Evolutionary conservation across 2,797 vertebrate genomes (phyloP), one percentile per base, ranked within the genome.

Genomic region (Mormyrops attenuatus): DNA sequence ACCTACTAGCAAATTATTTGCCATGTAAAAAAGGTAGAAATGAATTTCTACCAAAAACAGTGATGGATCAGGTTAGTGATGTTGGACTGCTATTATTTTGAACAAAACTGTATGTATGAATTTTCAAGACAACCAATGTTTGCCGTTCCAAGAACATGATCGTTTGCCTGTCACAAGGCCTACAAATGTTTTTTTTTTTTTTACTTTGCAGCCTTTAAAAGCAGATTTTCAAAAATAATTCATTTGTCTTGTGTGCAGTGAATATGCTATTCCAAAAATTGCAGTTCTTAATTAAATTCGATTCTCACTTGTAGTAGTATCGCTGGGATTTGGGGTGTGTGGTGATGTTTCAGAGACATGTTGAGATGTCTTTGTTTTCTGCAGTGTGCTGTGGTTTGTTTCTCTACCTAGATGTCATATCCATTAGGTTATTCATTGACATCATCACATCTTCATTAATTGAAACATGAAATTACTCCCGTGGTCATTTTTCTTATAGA

Each of bases 401-500:
- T 95, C 96, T 93, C 96, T 95, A 94, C 94, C 95, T 94, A 91
- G 9, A 26, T 26, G 11, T 85, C n/a, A 15, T 44, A 30, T 85
- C 41, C 11, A 52, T 85, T n/a, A 49, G 9, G 47, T 52, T 52
- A n/a, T 44, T 52, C 47, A 52, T 22, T 50, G 82, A 52, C 82
- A 50, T 50, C 47, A 50, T 26, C 41, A 47, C 77, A 47, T 6
- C 44, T 11, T 47, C 44, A 47, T 49, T 50, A 85, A 50, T 6
- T 22, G 47, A 49, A 85, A 26, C 73, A 20, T 80, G 38, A 85
- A 49, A 85, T 50, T 22, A 85, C 44, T 26, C 41, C 82, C 0
- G 20, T 93, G 95, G 95, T 97, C 97, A 96, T 98, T 97, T 98
- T 94, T 97, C 96, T 97, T 95, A 96, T 96, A 96, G 96, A 97